Conservation (phyloP, 2,113 vertebrate species). For the Malurus melanocephalus region DNA sequence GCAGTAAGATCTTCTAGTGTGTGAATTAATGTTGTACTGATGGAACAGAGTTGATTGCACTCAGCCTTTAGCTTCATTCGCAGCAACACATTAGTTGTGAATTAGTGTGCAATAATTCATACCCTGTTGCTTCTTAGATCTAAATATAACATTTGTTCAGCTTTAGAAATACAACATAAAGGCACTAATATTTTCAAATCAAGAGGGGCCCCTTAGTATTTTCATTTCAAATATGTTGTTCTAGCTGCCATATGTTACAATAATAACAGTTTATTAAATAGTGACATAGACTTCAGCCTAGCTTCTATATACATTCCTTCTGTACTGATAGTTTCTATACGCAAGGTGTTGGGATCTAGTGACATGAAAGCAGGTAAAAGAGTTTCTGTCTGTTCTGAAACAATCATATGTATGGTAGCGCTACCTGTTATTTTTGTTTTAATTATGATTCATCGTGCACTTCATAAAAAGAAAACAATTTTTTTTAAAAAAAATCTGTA, state of each 20-base stretch:
- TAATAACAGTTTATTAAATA: constrained; percentile 52
- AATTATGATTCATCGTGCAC: not conserved
- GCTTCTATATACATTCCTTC: not conserved
- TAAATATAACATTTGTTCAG: constrained; percentile 75
- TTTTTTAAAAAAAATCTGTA: not conserved
- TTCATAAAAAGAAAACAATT: not conserved
- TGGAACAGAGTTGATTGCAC: constrained; percentile 65
- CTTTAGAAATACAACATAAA: constrained; percentile 69
- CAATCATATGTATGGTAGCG: not conserved
- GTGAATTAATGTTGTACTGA: constrained; percentile 71
- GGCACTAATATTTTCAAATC: constrained; percentile 72
- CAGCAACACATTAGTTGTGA: constrained; percentile 70
- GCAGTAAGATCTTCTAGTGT: constrained; percentile 55
- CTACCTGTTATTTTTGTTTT: not conserved
- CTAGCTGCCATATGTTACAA: constrained; percentile 59
- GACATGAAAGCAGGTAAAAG: not conserved
- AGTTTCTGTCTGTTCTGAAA: not conserved
- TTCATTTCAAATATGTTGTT: constrained; percentile 66
- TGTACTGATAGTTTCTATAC: not conserved
- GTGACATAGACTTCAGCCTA: not conserved
- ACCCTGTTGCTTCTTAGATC: constrained; percentile 67
- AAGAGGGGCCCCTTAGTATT: constrained; percentile 48
- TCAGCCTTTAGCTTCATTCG: constrained; percentile 67
- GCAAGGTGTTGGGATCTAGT: not conserved
- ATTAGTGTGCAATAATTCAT: constrained; percentile 76